phyloP scores from a whole-genome alignment of 2,113 vertebrate genomes.

The Calypte anna region DNA sequence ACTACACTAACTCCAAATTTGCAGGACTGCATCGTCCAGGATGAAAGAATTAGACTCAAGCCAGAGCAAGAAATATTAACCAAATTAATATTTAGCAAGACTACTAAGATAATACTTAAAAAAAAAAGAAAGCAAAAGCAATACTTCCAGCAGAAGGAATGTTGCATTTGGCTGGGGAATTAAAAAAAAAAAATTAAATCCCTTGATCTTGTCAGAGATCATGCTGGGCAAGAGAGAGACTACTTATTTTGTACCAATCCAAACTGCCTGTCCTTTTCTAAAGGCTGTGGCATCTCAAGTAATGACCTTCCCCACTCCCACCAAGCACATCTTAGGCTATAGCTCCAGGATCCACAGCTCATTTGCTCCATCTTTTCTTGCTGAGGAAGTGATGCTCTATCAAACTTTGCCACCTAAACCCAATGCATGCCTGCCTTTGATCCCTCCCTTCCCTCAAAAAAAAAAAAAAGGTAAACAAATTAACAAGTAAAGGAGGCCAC shows the following conservation, averaged over 20 bases:
- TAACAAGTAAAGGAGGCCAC: neutral
- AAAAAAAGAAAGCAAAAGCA: neutral
- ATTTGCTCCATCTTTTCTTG: neutral
- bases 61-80: neutral
- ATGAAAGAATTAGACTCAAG: neutral
- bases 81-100: neutral
- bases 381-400: neutral
- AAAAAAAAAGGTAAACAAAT: neutral
- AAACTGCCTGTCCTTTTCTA: neutral
- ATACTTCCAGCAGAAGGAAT: neutral
- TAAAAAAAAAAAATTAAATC: neutral
- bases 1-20: neutral
- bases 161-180: neutral
- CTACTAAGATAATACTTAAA: neutral
- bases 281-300: neutral
- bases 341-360: neutral
- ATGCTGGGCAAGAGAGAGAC: accelerated
- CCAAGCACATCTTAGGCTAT: neutral
- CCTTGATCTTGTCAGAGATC: neutral
- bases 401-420: neutral
- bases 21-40: neutral
- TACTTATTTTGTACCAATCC: neutral
- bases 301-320: neutral
- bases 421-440: neutral
- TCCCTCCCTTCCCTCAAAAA: neutral